A percentile compares a stretch with the other conserved stretches of the same genome.
These are phyloP conservation scores for Platypus cylindrus DNA, from an alignment of 2,888 invertebrate genomes.

Conservation along the genomic window DNA sequence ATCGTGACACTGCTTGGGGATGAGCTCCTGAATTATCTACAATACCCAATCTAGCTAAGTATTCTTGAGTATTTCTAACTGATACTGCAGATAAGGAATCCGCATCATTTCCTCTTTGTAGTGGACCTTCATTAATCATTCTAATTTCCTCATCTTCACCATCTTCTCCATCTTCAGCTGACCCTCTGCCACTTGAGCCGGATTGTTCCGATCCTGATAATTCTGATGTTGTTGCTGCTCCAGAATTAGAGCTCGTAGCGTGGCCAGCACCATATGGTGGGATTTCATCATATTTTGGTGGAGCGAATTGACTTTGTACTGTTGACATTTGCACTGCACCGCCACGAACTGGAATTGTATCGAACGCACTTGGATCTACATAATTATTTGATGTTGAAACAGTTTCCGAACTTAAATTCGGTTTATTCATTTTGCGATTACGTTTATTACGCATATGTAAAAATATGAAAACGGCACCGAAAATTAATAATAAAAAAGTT, in stretches of 20 bases:
- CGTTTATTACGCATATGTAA: conserved; percentile 71
- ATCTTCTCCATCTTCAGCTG: conserved; percentile 87
- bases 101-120: conserved; percentile 50
- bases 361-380: conserved; percentile 79
- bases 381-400: conserved; percentile 72
- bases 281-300: conserved; percentile 85
- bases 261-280: conserved; percentile 63
- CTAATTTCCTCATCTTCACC: conserved; percentile 93
- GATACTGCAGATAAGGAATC: conserved; percentile 80
- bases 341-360: conserved; percentile 74
- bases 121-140: conserved; percentile 90
- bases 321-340: conserved; percentile 37
- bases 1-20: conserved; percentile 52
- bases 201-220: conserved; percentile 90
- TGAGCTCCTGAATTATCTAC: conserved; percentile 59
- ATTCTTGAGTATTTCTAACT: conserved; percentile 90
- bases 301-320: conserved; percentile 57
- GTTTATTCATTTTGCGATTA: conserved; percentile 67
- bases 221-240: conserved; percentile 77
- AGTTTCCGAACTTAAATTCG: conserved; percentile 62
- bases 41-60: conserved; percentile 85
- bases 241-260: conserved; percentile 64
- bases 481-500: conserved; percentile 67
- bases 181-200: conserved; percentile 90
- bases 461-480: conserved; percentile 74